Percentiles rank a stretch among this genome's conserved stretches.
phyloP scores from a whole-genome alignment of 2,113 vertebrate genomes.

The Chrysemys picta region DNA sequence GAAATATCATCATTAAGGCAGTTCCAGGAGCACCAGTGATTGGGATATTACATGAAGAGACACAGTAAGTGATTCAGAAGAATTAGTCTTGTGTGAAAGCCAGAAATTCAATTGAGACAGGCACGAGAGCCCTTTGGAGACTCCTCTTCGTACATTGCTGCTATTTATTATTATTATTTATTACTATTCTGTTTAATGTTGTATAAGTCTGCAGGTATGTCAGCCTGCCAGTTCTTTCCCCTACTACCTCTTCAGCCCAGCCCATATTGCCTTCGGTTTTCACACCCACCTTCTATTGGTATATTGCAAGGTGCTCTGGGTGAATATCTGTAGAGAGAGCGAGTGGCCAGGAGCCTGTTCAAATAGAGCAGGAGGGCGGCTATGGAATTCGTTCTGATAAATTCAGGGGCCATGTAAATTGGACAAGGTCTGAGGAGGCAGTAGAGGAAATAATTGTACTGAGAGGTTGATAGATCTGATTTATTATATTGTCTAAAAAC shows the following conservation, averaged over 20 bases:
- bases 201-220: not conserved
- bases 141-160: conserved; percentile 33
- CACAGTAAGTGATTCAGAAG: not conserved
- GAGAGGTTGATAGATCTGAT: not conserved
- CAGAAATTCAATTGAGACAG: conserved; percentile 34
- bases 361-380: not conserved
- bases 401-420: not conserved
- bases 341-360: not conserved
- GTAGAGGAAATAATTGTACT: not conserved
- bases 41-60: conserved; percentile 1
- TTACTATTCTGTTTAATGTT: not conserved
- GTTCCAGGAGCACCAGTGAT: conserved; percentile 11
- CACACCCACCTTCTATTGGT: not conserved
- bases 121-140: conserved; percentile 30
- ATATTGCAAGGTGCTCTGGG: not conserved
- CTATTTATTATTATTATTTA: conserved; percentile 16
- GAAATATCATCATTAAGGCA: not conserved
- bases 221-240: not conserved
- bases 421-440: not conserved
- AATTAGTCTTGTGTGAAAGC: not conserved
- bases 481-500: not conserved
- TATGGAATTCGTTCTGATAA: not conserved
- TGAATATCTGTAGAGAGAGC: not conserved
- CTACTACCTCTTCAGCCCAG: conserved; percentile 25
- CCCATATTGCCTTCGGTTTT: not conserved